Evolutionary conservation across 2,888 invertebrate genomes (phyloP), one percentile per base, ranked within the genome.

Genomic region (Papilio demoleus): DNA sequence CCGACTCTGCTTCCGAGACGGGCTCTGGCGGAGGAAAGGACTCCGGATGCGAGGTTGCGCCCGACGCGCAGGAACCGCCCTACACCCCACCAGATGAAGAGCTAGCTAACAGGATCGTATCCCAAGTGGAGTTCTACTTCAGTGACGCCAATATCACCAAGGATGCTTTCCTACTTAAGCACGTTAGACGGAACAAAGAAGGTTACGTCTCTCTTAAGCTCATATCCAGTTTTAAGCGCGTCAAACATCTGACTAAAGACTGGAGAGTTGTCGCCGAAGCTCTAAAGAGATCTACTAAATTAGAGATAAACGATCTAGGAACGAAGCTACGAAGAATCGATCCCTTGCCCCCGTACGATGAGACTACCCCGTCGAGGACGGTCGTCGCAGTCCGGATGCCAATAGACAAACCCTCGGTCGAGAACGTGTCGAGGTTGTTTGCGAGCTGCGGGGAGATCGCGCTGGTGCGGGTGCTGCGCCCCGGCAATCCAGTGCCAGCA

Each of bases 81-180:
- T 95, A 95, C 84, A 88, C 90, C 0, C 94, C 94, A 0, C 97
- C 97, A 0, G 95, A 94, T 74, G 96, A 96, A 4, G 97, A 97
- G 75, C 87, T 97, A 38, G 94, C 96, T 12, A 94, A 95, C 71
- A 95, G 96, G 78, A 97, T 98, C 76, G 95, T 96, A 62, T 94
- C 96, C 59, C 97, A 97, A 84, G 98, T 99, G 27, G 99, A 99
- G 89, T 98, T 97, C 84, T 99, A 99, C 88, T 99, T 99, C 89
- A 97, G 98, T 71, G 98, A 99, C 82, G 97, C 97, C 63, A 98
- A 98, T 85, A 97, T 99, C 75, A 95, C 97, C 4, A 98, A 98
- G 85, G 99, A 99, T 84, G 98, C 98, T 14, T 99, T 99, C 88
- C 93, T 99, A 58, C 89, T 99, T 72, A 99, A 99, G 85, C 99